Percentiles rank a stretch among this genome's conserved stretches.
phyloP scores from a whole-genome alignment of 2,797 vertebrate species.

The Syngnathus rostellatus region DNA sequence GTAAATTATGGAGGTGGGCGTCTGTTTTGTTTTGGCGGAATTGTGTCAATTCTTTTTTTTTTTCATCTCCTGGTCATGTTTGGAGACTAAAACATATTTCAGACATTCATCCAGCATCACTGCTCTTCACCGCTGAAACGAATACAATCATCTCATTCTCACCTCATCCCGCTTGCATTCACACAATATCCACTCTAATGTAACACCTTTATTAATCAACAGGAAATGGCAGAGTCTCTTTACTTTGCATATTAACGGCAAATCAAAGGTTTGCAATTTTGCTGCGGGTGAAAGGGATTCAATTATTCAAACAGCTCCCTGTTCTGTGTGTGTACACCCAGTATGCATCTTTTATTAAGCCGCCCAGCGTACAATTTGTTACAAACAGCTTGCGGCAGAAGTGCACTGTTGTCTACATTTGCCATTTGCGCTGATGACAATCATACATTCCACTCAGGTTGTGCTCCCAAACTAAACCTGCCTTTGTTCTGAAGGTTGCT shows the following conservation, averaged over 20 bases:
- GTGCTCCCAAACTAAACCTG: neutral
- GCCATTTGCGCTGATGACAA: constrained; percentile 17
- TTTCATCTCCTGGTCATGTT: neutral
- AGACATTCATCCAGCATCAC: neutral
- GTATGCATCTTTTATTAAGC: constrained; percentile 34
- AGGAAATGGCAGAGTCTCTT: constrained; percentile 19
- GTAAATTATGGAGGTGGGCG: no score
- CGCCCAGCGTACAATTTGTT: constrained; percentile 24
- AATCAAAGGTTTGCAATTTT: constrained; percentile 27
- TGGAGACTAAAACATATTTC: neutral
- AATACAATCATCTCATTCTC: neutral
- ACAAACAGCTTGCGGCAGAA: constrained; percentile 24
- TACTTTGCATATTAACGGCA: constrained; percentile 31
- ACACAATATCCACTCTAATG: constrained; percentile 10
- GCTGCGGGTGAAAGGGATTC: constrained; percentile 14
- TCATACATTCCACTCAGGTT: neutral
- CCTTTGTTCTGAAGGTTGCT: neutral
- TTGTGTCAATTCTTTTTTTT: neutral
- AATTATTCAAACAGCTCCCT: constrained; percentile 42
- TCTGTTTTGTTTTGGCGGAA: no score
- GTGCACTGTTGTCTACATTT: constrained; percentile 11
- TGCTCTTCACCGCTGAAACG: neutral
- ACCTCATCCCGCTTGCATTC: constrained; percentile 1
- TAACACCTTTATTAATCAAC: constrained; percentile 31
- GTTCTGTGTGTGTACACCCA: constrained; percentile 13